Conservation (phyloP, 2,797 vertebrate species). For the Myotis pilosus region DNA sequence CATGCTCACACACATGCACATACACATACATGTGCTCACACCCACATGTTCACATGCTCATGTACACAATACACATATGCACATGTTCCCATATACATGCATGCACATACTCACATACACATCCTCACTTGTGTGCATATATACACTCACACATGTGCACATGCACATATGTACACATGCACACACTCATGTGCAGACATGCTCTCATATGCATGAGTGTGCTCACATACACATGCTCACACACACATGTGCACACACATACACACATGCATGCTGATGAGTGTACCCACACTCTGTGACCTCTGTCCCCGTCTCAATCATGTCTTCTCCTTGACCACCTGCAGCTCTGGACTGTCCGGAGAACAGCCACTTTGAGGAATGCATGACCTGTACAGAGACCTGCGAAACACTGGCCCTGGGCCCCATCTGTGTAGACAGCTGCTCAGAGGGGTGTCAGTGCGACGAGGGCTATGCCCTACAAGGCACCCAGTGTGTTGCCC, state of each 20-base stretch:
- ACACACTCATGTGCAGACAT: not conserved
- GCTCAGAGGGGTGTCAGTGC: slow-evolving; percentile 95
- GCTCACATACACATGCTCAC: no score
- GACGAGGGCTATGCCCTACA: slow-evolving; percentile 91
- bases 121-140: no score
- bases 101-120: no score
- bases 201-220: no score
- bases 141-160: no score
- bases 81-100: no score
- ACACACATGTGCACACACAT: no score
- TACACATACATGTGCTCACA: no score
- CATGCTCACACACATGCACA: no score
- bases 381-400: slow-evolving; percentile 92
- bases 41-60: not conserved
- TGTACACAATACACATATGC: no score
- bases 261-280: fast-evolving
- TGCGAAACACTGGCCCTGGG: slow-evolving; percentile 88
- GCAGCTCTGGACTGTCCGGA: slow-evolving; percentile 94
- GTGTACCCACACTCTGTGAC: not conserved
- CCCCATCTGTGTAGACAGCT: slow-evolving; percentile 88
- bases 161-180: no score
- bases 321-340: not conserved
- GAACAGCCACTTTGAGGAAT: slow-evolving; percentile 98
- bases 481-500: slow-evolving; percentile 88
- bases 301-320: not conserved